Evolutionary conservation across 1,140 invertebrate species (phyloP).

Genomic region (Theocolax elegans): DNA sequence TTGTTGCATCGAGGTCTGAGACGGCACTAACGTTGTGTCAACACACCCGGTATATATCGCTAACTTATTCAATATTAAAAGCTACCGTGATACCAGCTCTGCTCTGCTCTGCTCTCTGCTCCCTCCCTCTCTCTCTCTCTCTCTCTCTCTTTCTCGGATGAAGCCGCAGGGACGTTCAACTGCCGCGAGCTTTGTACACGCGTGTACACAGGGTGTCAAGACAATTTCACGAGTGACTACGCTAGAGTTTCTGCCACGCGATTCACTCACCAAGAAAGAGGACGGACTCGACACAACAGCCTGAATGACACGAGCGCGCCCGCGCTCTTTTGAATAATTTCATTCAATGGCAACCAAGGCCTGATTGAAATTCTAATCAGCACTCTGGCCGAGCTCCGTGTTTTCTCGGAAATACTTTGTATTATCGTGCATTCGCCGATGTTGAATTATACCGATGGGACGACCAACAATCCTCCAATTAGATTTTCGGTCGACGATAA

Average conservation of each 20-base stretch:
- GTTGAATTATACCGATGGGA: too few relatives aligned
- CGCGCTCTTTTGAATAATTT: too few relatives aligned
- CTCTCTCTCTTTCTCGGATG: not conserved
- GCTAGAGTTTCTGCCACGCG: not conserved
- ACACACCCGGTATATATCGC: slow-evolving; percentile 34
- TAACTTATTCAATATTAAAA: slow-evolving; percentile 55
- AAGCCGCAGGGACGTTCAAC: not conserved
- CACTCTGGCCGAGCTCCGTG: too few relatives aligned
- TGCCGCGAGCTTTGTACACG: slow-evolving; percentile 10
- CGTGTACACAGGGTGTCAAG: slow-evolving; percentile 8
- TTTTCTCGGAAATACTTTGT: too few relatives aligned
- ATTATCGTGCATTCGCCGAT: too few relatives aligned
- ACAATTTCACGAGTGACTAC: slow-evolving; percentile 26
- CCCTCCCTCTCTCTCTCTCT: not conserved
- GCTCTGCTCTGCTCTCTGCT: not conserved
- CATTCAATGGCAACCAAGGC: not conserved
- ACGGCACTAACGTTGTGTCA: slow-evolving; percentile 40
- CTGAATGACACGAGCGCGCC: too few relatives aligned
- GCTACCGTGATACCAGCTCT: slow-evolving; percentile 17
- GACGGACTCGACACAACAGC: too few relatives aligned
- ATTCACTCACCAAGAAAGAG: not conserved
- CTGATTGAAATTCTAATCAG: slow-evolving; percentile 4
- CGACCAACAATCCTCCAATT: too few relatives aligned
- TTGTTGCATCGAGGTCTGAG: not conserved
- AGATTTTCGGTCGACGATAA: too few relatives aligned